phyloP scores from a whole-genome alignment of 2,888 invertebrate species.

The Orthosia gracilis region DNA sequence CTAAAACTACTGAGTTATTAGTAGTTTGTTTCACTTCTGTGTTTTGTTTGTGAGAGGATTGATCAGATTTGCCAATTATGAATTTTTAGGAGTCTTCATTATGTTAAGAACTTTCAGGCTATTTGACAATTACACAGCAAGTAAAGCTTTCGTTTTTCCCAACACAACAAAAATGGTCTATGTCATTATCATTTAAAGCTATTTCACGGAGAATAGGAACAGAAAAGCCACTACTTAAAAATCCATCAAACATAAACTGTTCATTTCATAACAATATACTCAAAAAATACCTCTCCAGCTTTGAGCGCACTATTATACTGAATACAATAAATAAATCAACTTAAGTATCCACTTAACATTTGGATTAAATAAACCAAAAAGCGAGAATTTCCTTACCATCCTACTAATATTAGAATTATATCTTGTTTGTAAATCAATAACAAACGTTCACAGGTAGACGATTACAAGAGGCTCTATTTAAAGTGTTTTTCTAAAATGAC shows the following conservation, averaged over 20 bases:
- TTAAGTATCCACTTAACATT: slow-evolving; percentile 33
- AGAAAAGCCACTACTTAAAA: slow-evolving; percentile 21
- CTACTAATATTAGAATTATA: background rate
- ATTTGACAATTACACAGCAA: background rate
- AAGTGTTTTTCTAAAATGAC: no score
- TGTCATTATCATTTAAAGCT: background rate
- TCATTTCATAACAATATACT: slow-evolving; percentile 23
- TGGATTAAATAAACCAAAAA: slow-evolving; percentile 47
- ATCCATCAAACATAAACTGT: slow-evolving; percentile 8
- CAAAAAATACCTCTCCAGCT: background rate
- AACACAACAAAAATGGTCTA: background rate
- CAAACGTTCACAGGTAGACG: no score
- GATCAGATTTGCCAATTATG: background rate
- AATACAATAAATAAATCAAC: slow-evolving; percentile 44
- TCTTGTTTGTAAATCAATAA: background rate
- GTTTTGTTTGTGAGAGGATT: background rate
- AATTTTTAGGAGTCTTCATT: background rate
- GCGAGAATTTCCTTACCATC: slow-evolving; percentile 44
- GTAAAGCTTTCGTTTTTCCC: background rate
- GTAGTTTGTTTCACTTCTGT: background rate
- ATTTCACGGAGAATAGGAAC: background rate
- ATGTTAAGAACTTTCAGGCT: background rate
- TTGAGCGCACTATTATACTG: slow-evolving; percentile 16
- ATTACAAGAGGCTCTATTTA: no score
- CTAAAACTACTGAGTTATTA: background rate